phyloP scores from a whole-genome alignment of 1,140 invertebrate species.

The Chironomus striatipennis region DNA sequence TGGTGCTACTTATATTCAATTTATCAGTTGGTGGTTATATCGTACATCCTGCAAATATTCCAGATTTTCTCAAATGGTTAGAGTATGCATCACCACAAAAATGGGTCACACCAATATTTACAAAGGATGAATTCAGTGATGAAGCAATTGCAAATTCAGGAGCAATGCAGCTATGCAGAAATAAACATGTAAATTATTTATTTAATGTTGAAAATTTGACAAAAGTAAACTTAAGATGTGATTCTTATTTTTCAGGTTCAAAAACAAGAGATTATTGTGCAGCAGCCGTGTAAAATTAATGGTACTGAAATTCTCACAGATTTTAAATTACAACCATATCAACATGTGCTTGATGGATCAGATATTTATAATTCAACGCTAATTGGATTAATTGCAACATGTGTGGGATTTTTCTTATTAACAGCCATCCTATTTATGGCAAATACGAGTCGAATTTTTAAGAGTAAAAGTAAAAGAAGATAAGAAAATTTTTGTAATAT shows the following conservation, averaged over 20 bases:
- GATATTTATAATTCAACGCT: conserved; percentile 47
- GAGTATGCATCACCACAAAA: conserved; percentile 61
- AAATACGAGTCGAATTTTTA: conserved; percentile 44
- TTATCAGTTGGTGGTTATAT: conserved; percentile 60
- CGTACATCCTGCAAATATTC: conserved; percentile 62
- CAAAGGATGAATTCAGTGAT: conserved; percentile 55
- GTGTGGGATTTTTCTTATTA: conserved; percentile 48
- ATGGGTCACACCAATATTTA: conserved; percentile 62
- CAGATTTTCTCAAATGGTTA: conserved; percentile 54
- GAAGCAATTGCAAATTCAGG: conserved; percentile 51
- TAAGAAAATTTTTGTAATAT: not conserved
- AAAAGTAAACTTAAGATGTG: conserved; percentile 24
- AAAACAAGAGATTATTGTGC: conserved; percentile 72
- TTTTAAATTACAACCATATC: conserved; percentile 44
- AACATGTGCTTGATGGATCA: conserved; percentile 40
- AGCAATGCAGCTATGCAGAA: conserved; percentile 48
- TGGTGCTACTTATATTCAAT: conserved; percentile 52
- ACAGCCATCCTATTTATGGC: conserved; percentile 48
- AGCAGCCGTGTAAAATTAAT: conserved; percentile 63
- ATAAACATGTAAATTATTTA: conserved; percentile 50
- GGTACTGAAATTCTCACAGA: conserved; percentile 60
- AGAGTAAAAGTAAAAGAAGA: conserved; percentile 18
- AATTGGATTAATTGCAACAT: conserved; percentile 49
- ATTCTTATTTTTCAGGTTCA: conserved; percentile 52
- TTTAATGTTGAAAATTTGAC: not conserved